These are phyloP conservation scores for Caenorhabditis sp. DNA, from an alignment of 2,888 invertebrate genomes.

Conservation along the genomic window DNA sequence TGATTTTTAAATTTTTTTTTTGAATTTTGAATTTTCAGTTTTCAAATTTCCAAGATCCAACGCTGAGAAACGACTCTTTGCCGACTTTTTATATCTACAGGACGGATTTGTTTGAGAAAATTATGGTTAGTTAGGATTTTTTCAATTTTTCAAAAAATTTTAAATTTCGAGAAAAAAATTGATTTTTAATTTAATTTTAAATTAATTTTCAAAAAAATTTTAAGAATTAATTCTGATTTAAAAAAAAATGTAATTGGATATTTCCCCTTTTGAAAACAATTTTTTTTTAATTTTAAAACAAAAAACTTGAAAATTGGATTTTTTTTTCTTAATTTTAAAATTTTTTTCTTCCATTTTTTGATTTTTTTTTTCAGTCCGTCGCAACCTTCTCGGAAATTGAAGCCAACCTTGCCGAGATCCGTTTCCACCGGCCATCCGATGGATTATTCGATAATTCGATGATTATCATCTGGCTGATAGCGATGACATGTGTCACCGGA, in stretches of 20 bases:
- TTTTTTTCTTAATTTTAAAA: too few relatives aligned
- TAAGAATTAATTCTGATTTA: neutral
- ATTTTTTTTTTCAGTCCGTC: neutral
- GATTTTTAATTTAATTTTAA: neutral
- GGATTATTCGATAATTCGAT: constrained; percentile 72
- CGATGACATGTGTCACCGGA: constrained; percentile 76
- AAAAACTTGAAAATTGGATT: too few relatives aligned
- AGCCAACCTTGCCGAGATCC: constrained; percentile 53
- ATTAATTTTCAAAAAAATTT: neutral
- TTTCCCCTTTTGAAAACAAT: too few relatives aligned
- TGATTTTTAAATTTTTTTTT: neutral
- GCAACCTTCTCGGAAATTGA: neutral
- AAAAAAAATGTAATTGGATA: too few relatives aligned
- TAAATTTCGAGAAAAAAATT: neutral
- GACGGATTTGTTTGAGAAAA: constrained; percentile 59
- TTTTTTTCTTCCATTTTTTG: too few relatives aligned
- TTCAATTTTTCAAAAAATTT: neutral
- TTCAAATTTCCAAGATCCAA: constrained; percentile 78
- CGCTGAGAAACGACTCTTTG: constrained; percentile 63
- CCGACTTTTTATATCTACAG: constrained; percentile 78
- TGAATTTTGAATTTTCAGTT: constrained; percentile 75
- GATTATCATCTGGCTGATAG: constrained; percentile 77
- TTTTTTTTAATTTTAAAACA: too few relatives aligned
- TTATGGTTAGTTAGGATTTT: constrained; percentile 42
- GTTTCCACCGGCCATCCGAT: constrained; percentile 74